Evolutionary conservation across 2,888 invertebrate species (phyloP).

Genomic region (Graphium colonna): DNA sequence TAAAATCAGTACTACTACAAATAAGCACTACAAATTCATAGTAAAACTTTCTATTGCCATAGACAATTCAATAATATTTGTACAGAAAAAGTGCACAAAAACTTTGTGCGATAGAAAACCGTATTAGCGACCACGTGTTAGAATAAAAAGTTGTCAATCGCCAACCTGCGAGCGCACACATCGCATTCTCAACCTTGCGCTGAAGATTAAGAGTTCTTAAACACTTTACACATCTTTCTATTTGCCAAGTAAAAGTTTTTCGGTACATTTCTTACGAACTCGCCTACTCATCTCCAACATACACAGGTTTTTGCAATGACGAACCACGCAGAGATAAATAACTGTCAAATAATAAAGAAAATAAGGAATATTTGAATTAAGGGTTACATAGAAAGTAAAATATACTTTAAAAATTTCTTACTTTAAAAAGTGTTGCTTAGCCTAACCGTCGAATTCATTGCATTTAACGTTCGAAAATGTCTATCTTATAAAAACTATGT

Average conservation of each 20-base stretch:
- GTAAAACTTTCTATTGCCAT: neutral
- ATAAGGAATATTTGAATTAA: no score
- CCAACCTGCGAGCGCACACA: slow-evolving; percentile 3
- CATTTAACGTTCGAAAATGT: no score
- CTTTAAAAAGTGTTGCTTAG: no score
- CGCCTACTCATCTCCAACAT: slow-evolving; percentile 7
- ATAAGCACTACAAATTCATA: no score
- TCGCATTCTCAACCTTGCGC: slow-evolving; percentile 34
- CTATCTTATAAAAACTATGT: no score
- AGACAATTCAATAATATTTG: slow-evolving; percentile 9
- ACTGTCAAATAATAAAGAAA: neutral
- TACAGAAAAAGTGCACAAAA: slow-evolving; percentile 32
- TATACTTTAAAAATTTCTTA: no score
- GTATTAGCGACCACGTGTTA: slow-evolving; percentile 48
- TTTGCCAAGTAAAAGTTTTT: slow-evolving; percentile 61
- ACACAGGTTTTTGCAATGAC: neutral
- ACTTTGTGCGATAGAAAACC: slow-evolving; percentile 37
- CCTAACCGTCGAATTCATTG: no score
- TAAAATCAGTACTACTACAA: no score
- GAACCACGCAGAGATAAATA: no score
- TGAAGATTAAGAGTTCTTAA: slow-evolving; percentile 28
- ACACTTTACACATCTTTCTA: slow-evolving; percentile 40
- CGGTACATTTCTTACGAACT: slow-evolving; percentile 39
- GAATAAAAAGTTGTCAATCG: slow-evolving; percentile 54
- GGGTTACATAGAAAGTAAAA: no score